These are phyloP conservation scores for Anguilla anguilla DNA, from an alignment of 2,797 vertebrate genomes.

Conservation along the genomic window DNA sequence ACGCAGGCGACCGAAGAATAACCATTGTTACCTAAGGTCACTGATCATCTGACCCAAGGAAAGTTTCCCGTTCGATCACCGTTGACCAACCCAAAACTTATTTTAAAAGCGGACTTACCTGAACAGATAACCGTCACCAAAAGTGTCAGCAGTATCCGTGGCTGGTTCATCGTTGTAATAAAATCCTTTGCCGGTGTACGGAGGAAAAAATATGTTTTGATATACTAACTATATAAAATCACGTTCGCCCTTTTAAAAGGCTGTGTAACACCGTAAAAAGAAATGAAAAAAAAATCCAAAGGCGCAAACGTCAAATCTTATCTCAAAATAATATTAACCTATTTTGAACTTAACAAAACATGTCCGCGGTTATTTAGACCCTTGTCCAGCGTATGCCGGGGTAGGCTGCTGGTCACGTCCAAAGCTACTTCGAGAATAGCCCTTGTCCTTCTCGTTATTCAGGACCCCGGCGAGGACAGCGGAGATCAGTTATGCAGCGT, in stretches of 20 bases:
- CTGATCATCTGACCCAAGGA: not conserved
- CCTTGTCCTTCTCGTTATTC: constrained; percentile 37
- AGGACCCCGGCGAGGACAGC: constrained; percentile 39
- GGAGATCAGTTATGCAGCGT: constrained; percentile 66
- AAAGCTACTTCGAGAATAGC: constrained; percentile 52
- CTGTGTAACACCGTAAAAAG: not conserved
- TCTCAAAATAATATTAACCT: not conserved
- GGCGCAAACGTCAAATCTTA: constrained; percentile 11
- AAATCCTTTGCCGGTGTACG: constrained; percentile 37
- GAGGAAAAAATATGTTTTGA: not conserved
- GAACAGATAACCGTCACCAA: constrained; percentile 56
- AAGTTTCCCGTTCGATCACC: constrained; percentile 14
- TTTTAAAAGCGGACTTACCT: constrained; percentile 63
- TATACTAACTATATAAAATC: not conserved
- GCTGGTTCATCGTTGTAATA: constrained; percentile 52
- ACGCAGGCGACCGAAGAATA: not conserved
- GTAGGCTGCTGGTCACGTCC: constrained; percentile 62
- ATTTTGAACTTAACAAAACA: constrained; percentile 39
- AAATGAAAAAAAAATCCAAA: constrained; percentile 2
- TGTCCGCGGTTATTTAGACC: constrained; percentile 27
- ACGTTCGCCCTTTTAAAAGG: not conserved
- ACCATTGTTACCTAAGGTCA: not conserved
- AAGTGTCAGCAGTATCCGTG: constrained; percentile 55
- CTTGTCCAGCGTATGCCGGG: constrained; percentile 34
- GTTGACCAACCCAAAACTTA: not conserved